A percentile compares a stretch with the other conserved stretches of the same genome.
These are phyloP conservation scores for Celastrina argiolus DNA, from an alignment of 2,888 invertebrate species.

Conservation along the genomic window DNA sequence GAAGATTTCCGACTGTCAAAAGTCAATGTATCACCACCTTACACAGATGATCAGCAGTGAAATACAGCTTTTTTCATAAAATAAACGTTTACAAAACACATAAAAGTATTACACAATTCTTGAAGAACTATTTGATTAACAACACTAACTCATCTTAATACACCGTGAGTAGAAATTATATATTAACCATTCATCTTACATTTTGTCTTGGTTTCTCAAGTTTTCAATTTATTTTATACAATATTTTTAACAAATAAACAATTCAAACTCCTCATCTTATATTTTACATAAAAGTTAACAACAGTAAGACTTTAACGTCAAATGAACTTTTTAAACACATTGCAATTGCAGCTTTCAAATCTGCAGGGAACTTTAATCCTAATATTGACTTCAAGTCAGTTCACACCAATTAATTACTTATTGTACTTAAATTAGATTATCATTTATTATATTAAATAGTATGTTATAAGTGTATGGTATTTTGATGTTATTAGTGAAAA, in stretches of 20 bases:
- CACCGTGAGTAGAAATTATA: constrained; percentile 17
- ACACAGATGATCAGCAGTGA: constrained; percentile 13
- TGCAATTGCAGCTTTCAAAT: not conserved
- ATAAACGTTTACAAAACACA: constrained; percentile 10
- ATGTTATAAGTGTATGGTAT: too few relatives aligned
- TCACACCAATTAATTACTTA: not conserved
- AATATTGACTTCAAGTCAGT: not conserved
- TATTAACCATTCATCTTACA: constrained; percentile 8
- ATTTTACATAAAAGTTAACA: not conserved
- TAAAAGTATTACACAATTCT: constrained; percentile 12
- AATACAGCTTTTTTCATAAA: constrained; percentile 5
- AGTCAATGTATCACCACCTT: constrained; percentile 1
- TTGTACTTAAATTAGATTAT: too few relatives aligned
- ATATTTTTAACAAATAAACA: not conserved
- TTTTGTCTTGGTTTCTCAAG: constrained; percentile 6
- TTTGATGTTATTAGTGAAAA: too few relatives aligned
- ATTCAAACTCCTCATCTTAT: not conserved
- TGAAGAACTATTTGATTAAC: not conserved
- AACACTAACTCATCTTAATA: constrained; percentile 14
- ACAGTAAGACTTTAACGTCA: not conserved
- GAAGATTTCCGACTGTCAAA: constrained; percentile 13
- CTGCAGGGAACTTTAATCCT: not conserved
- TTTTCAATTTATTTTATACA: not conserved
- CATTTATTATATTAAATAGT: too few relatives aligned
- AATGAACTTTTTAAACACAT: not conserved